Percentiles rank a stretch among this genome's conserved stretches.
phyloP scores from a whole-genome alignment of 2,113 vertebrate species.

The Lonchura striata region DNA sequence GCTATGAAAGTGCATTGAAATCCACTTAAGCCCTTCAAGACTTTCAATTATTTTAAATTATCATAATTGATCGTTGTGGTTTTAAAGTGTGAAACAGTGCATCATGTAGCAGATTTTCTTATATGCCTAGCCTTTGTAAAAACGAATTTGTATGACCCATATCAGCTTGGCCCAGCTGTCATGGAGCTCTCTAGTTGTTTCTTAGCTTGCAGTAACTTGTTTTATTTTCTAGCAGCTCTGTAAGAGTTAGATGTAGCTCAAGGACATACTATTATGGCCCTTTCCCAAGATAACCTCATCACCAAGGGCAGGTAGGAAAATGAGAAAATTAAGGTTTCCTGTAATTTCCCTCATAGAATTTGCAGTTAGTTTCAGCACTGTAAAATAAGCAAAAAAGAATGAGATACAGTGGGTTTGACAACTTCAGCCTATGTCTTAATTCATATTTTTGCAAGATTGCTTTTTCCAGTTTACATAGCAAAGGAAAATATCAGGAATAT shows the following conservation, averaged over 20 bases:
- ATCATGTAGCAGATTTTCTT: not conserved
- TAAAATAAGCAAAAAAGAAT: not conserved
- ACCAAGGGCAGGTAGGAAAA: not conserved
- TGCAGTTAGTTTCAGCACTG: not conserved
- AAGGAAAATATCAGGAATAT: not conserved
- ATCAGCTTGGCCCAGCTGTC: not conserved
- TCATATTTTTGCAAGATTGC: not conserved
- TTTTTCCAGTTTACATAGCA: not conserved
- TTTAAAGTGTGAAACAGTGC: not conserved
- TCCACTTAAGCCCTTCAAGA: not conserved
- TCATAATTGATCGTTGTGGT: not conserved
- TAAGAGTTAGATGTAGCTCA: not conserved
- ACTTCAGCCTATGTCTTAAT: not conserved
- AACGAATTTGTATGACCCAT: not conserved
- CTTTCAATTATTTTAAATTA: not conserved
- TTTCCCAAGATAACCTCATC: not conserved
- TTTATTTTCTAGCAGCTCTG: not conserved
- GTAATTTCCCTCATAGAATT: not conserved
- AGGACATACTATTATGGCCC: not conserved
- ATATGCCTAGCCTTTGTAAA: not conserved
- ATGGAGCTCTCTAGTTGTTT: not conserved
- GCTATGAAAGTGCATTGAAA: not conserved
- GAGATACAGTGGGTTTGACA: not conserved
- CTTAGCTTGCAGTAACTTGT: not conserved
- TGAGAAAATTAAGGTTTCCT: not conserved